A percentile compares a stretch with the other conserved stretches of the same genome.
phyloP scores from a whole-genome alignment of 2,113 vertebrate species.

The Psammodynastes pulverulentus region DNA sequence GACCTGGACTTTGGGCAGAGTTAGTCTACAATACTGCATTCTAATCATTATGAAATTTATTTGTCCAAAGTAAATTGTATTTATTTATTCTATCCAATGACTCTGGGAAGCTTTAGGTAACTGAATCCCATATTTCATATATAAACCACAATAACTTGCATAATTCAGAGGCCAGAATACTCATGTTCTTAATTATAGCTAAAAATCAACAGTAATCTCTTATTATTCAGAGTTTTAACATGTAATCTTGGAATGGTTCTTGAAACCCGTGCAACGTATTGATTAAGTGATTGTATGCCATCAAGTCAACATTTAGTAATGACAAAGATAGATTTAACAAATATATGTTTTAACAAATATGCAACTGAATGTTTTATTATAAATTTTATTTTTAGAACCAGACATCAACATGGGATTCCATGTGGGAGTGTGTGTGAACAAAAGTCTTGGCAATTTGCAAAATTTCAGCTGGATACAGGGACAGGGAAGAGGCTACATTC shows the following conservation, averaged over 20 bases:
- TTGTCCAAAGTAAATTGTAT: too few species aligned
- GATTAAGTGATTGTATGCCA: not conserved
- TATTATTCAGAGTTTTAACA: not conserved
- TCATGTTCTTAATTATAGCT: not conserved
- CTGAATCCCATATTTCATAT: not conserved
- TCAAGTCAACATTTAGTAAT: not conserved
- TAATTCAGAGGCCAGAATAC: not conserved
- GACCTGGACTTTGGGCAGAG: too few species aligned
- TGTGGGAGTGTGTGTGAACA: not conserved
- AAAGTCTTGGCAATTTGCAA: not conserved
- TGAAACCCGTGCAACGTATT: not conserved
- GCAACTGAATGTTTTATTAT: not conserved
- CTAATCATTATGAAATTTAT: too few species aligned
- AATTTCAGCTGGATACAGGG: not conserved
- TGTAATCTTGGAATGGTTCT: not conserved
- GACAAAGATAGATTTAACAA: not conserved
- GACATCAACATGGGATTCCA: too few species aligned
- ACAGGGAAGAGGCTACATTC: not conserved
- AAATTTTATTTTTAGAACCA: not conserved
- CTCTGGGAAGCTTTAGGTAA: not conserved
- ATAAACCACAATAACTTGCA: conserved; percentile 7
- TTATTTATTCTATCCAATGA: too few species aligned
- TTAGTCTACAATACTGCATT: too few species aligned
- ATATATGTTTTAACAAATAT: not conserved
- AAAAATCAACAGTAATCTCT: not conserved